Conservation (phyloP, 1,140 invertebrate species). For the Papilio helenus region DNA sequence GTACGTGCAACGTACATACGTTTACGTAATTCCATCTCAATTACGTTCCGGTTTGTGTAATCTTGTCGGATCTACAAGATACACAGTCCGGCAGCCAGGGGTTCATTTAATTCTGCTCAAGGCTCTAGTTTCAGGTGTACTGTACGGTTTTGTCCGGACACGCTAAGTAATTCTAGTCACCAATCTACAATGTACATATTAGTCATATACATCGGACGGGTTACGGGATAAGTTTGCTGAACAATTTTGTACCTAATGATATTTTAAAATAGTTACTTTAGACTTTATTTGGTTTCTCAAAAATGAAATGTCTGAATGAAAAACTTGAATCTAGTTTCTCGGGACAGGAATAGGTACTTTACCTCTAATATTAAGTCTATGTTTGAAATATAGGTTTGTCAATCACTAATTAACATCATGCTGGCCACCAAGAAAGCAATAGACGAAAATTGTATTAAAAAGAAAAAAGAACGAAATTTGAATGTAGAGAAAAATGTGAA, state of each 20-base stretch:
- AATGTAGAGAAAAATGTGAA: too few species aligned
- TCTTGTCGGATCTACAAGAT: conserved; percentile 22
- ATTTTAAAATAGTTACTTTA: too few species aligned
- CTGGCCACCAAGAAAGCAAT: too few species aligned
- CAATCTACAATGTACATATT: conserved; percentile 9
- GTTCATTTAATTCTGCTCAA: conserved; percentile 24
- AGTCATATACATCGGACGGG: neutral
- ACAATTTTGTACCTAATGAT: too few species aligned
- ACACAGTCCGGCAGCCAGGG: neutral
- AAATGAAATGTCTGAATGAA: too few species aligned
- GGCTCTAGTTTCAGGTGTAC: neutral
- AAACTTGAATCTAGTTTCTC: too few species aligned
- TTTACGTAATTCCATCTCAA: conserved; percentile 17
- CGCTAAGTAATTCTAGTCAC: neutral
- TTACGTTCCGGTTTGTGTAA: conserved; percentile 20
- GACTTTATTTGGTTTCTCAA: too few species aligned
- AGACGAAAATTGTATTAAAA: too few species aligned
- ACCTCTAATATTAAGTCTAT: too few species aligned
- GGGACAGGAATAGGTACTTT: too few species aligned
- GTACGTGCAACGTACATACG: conserved; percentile 7
- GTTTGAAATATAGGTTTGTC: neutral
- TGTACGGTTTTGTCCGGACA: conserved; percentile 5
- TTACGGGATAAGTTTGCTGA: neutral
- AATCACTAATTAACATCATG: too few species aligned
- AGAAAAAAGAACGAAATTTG: too few species aligned